Conservation (phyloP, 1,140 invertebrate genomes). For the Parapsyche elsis region DNA sequence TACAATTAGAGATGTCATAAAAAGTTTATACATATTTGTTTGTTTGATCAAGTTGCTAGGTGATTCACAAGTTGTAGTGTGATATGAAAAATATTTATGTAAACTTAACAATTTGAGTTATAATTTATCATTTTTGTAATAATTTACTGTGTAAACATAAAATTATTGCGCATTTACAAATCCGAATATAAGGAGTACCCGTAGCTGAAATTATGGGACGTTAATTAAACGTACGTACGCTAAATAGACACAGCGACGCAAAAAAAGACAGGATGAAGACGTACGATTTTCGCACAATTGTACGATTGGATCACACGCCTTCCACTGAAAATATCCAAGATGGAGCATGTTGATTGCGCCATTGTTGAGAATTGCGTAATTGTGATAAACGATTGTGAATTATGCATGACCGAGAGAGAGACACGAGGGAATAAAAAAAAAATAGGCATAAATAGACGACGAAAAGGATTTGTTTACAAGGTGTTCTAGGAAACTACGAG, state of each 20-base stretch:
- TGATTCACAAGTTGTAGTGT: too few species aligned
- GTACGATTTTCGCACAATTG: conserved; percentile 9
- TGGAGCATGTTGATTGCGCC: conserved; percentile 11
- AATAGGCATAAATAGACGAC: background rate
- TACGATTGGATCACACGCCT: conserved; percentile 5
- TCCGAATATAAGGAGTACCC: too few species aligned
- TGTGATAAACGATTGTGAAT: conserved; percentile 6
- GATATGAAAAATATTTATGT: too few species aligned
- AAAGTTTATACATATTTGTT: too few species aligned
- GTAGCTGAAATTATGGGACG: background rate
- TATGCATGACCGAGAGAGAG: background rate
- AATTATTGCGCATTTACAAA: too few species aligned
- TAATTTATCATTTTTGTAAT: too few species aligned
- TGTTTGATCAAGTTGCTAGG: too few species aligned
- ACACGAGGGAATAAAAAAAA: background rate
- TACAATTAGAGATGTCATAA: too few species aligned
- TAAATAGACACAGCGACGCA: background rate
- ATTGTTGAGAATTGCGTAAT: conserved; percentile 4
- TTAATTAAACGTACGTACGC: background rate
- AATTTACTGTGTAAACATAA: too few species aligned
- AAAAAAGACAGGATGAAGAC: background rate
- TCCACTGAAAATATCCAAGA: background rate
- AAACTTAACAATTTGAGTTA: too few species aligned
- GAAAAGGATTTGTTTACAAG: conserved; percentile 17
- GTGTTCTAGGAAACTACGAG: conserved; percentile 7